These are phyloP conservation scores for Campylomormyrus numenius DNA, from an alignment of 2,113 vertebrate genomes.

Conservation along the genomic window DNA sequence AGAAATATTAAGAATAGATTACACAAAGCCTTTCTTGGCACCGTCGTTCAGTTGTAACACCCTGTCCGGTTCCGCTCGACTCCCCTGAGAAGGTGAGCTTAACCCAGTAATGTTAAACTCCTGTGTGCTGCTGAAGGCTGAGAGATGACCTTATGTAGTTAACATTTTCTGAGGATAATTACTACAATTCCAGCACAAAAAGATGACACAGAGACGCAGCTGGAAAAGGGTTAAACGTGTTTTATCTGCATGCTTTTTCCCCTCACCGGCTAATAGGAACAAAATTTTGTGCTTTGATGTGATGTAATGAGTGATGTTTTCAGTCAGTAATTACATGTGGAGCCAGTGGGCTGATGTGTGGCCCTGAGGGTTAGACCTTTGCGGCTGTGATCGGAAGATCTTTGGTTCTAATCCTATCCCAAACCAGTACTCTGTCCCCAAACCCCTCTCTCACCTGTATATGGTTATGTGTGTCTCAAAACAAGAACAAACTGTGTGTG, in stretches of 20 bases:
- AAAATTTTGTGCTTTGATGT: neutral
- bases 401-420: neutral
- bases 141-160: neutral
- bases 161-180: neutral
- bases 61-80: neutral
- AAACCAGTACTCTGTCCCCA: neutral
- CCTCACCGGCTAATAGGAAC: neutral
- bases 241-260: neutral
- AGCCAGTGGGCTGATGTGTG: neutral
- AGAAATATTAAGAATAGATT: neutral
- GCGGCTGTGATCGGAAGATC: neutral
- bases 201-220: neutral
- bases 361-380: neutral
- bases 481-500: neutral
- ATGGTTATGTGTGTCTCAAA: neutral
- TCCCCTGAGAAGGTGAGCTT: neutral
- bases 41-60: neutral
- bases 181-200: neutral
- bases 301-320: neutral
- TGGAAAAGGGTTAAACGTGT: neutral
- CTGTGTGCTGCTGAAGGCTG: neutral
- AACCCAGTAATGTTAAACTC: neutral
- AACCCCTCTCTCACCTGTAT: neutral
- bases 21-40: neutral
- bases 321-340: neutral